phyloP scores from a whole-genome alignment of 2,113 vertebrate genomes.

The Amazona vittata region DNA sequence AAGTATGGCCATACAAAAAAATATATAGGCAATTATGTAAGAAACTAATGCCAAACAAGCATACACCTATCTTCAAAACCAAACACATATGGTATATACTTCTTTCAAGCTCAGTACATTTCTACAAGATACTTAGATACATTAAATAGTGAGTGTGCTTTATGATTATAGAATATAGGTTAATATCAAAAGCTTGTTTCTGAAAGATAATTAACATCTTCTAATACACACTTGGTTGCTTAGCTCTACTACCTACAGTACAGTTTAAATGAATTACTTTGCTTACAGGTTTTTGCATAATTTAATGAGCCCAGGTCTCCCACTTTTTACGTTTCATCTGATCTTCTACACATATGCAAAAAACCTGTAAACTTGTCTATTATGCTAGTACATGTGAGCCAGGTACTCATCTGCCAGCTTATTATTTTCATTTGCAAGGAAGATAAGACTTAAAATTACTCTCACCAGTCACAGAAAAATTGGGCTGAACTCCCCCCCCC shows the following conservation, averaged over 20 bases:
- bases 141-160: not conserved
- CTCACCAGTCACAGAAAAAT: not conserved
- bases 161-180: not conserved
- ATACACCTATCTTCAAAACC: not conserved
- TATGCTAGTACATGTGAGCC: not conserved
- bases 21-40: not conserved
- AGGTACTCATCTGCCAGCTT: not conserved
- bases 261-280: not conserved
- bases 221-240: not conserved
- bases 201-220: not conserved
- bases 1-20: not conserved
- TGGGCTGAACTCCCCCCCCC: accelerated
- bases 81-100: accelerated
- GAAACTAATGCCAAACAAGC: not conserved
- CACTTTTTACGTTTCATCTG: not conserved
- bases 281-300: not conserved
- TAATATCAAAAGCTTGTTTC: not conserved
- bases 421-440: not conserved
- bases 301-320: not conserved
- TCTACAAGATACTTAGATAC: not conserved
- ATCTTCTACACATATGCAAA: not conserved
- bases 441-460: not conserved
- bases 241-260: not conserved
- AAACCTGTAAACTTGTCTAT: not conserved
- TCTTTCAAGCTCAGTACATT: not conserved